Evolutionary conservation across 2,888 invertebrate species (phyloP), one percentile per base, ranked within the genome.

Genomic region (Synergus umbraculus): DNA sequence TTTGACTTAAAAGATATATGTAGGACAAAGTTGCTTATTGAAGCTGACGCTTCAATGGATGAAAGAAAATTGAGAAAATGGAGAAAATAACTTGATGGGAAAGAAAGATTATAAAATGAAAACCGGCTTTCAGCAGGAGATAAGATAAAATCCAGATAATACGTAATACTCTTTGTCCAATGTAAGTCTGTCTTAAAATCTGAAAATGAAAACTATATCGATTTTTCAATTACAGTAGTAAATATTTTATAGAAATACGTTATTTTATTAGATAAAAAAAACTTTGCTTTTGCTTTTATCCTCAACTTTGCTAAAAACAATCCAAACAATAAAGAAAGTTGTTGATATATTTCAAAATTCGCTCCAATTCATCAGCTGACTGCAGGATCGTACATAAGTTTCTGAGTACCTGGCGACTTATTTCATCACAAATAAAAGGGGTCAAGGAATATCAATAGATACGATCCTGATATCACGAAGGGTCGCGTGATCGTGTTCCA

Each of bases 401-500:
- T 63, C 13, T 12, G 3, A 63, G 10, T 9, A 13, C 29, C 12
- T 13, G 22, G 7, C 3, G 4, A 13, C 63, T 29, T 63, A 18
- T 10, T 22, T 63, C n/a, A 65, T 29, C 29, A 7, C n/a, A 13
- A 15, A 15, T 8, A 41, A 73, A 37, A 37, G 15, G 54, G 22
- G 37, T 8, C 29, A 67, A 44, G 29, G 49, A 29, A 49, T 8
- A 49, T 7, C 54, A 69, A 37, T 73, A 12, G 5, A 37, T 54
- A 73, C 73, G 54, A 4, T 37, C 15, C 54, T 73, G 73, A n/a
- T 37, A 49, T 37, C n/a, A 73, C n/a, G 54, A 73, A 73, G 73
- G 73, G 78, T 78, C 78, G 78, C 78, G 78, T 78, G 78, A 78
- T 78, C 66, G 60, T 46, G 60, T 60, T 64, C 64, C 37, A 69